phyloP scores from a whole-genome alignment of 2,797 vertebrate genomes.

The Cyclura pinguis region DNA sequence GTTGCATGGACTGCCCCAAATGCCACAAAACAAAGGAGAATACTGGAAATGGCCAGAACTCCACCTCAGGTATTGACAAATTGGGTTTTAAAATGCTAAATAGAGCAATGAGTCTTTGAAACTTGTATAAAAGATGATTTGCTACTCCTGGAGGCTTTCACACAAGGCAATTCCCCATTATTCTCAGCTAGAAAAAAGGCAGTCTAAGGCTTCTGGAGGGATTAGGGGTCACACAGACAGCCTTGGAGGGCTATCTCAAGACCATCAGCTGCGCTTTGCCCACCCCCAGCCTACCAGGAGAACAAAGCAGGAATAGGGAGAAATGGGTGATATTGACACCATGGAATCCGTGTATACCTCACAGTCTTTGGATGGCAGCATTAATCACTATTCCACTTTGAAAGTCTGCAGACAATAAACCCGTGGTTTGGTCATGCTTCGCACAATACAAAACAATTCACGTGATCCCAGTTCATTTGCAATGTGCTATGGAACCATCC shows the following conservation, averaged over 20 bases:
- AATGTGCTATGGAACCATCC: neutral
- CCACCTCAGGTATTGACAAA: neutral
- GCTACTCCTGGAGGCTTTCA: no score
- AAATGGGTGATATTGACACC: accelerated
- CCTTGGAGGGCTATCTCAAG: no score
- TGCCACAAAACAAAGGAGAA: neutral
- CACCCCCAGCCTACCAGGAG: no score
- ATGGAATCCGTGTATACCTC: neutral
- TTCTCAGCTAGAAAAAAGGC: no score
- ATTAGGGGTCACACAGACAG: no score
- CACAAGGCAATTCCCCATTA: no score
- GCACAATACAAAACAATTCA: neutral
- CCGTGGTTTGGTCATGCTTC: neutral
- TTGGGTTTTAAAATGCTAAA: no score
- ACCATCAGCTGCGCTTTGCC: no score
- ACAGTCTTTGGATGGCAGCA: neutral
- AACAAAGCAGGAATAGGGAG: neutral
- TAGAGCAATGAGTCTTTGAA: no score
- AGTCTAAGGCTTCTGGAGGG: no score
- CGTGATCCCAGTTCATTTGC: neutral
- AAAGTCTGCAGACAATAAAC: neutral
- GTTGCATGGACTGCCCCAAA: neutral
- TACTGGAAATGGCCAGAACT: no score
- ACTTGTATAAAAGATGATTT: no score
- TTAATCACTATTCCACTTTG: neutral